A percentile compares a stretch with the other conserved stretches of the same genome.
Conservation (phyloP, 2,113 vertebrate genomes). For the Mobula hypostoma region DNA sequence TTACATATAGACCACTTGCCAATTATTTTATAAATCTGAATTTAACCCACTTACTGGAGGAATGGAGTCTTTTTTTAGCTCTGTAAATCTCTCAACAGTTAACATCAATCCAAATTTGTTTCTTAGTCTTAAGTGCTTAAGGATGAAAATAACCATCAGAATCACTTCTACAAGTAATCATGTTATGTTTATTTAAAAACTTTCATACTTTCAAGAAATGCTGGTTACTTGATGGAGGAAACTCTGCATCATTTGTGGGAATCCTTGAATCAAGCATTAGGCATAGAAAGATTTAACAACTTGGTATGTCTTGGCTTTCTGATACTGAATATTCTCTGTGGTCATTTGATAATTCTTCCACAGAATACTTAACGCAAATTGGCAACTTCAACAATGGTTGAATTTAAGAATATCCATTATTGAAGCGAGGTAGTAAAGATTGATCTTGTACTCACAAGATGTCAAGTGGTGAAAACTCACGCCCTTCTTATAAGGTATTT, state of each 20-base stretch:
- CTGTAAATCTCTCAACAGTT: too few relatives aligned
- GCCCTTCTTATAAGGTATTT: too few relatives aligned
- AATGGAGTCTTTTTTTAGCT: too few relatives aligned
- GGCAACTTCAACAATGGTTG: not conserved
- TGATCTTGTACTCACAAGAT: not conserved
- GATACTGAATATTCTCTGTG: not conserved
- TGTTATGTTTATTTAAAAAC: not conserved
- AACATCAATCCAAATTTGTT: not conserved
- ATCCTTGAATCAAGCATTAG: not conserved
- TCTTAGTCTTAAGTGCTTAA: not conserved
- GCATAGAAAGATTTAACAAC: not conserved
- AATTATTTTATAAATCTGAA: too few relatives aligned
- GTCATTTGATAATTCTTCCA: not conserved
- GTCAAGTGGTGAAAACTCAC: not conserved
- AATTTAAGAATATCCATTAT: not conserved
- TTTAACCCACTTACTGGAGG: too few relatives aligned
- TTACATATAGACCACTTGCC: too few relatives aligned
- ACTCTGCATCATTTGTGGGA: not conserved
- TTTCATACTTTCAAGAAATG: not conserved
- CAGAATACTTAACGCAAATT: not conserved
- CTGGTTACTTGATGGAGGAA: not conserved
- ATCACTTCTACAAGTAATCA: not conserved
- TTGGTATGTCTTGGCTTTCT: not conserved
- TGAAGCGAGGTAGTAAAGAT: not conserved
- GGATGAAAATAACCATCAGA: too few relatives aligned